phyloP scores from a whole-genome alignment of 2,113 vertebrate genomes.

The Capricornis sumatraensis region DNA sequence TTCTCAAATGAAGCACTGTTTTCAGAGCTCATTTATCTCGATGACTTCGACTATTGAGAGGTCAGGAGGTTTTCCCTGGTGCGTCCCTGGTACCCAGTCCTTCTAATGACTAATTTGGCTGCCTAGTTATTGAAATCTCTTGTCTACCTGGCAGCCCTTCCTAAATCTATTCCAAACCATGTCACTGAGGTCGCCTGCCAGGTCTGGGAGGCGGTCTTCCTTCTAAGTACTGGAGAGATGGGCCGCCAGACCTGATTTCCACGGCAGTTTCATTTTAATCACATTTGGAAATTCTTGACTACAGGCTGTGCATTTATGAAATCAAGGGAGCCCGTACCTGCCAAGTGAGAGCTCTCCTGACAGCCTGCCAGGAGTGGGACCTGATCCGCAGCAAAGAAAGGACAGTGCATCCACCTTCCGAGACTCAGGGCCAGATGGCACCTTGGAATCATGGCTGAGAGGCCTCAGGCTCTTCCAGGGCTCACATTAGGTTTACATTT shows the following conservation, averaged over 20 bases:
- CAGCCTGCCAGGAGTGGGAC: background rate
- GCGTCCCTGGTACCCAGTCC: constrained; percentile 39
- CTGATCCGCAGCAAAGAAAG: background rate
- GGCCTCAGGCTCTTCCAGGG: background rate
- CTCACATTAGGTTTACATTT: rapidly evolving
- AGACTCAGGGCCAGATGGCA: background rate
- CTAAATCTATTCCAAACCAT: constrained; percentile 60
- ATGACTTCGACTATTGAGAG: constrained; percentile 43
- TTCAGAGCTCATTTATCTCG: constrained; percentile 56
- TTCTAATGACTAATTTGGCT: constrained; percentile 65
- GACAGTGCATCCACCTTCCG: background rate
- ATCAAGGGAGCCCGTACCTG: background rate
- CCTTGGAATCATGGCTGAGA: background rate
- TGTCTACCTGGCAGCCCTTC: constrained; percentile 59
- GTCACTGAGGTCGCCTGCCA: constrained; percentile 32
- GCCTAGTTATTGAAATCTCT: constrained; percentile 41
- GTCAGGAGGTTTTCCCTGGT: constrained; percentile 18
- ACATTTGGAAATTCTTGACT: constrained; percentile 35
- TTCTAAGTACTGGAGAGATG: background rate
- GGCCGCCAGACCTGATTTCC: background rate
- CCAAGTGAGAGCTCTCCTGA: background rate
- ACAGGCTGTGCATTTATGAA: constrained; percentile 24
- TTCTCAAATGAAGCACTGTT: constrained; percentile 37
- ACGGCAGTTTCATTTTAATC: constrained; percentile 56
- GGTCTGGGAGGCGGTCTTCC: background rate